Percentiles rank a stretch among this genome's conserved stretches.
Conservation (phyloP, 2,113 vertebrate genomes). For the Chaetura pelagica region DNA sequence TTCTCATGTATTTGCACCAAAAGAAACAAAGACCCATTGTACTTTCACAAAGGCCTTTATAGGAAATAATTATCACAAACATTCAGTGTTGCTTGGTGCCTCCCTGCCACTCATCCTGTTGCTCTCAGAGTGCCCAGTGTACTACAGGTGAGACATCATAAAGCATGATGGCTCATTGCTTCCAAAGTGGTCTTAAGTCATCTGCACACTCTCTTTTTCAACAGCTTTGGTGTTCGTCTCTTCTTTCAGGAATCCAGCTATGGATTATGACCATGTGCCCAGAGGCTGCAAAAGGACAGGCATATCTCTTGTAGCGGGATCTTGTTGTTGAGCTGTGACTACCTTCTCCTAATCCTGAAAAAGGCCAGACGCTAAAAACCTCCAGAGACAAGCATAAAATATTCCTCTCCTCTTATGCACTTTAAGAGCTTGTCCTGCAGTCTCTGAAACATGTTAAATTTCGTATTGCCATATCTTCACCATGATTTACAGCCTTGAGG, state of each 20-base stretch:
- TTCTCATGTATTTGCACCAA: not conserved
- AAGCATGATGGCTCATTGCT: not conserved
- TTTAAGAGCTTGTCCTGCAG: not conserved
- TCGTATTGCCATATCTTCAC: not conserved
- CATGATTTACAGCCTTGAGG: too few relatives aligned
- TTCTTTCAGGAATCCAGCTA: not conserved
- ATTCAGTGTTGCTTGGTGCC: not conserved
- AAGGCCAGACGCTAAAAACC: not conserved
- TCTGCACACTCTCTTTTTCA: not conserved
- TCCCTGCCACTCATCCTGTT: not conserved
- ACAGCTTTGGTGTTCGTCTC: not conserved
- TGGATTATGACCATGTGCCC: not conserved
- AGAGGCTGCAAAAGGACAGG: not conserved
- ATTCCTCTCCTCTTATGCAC: not conserved
- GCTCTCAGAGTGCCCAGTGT: not conserved
- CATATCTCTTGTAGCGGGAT: not conserved
- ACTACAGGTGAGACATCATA: not conserved
- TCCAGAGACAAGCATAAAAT: not conserved
- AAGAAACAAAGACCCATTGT: not conserved
- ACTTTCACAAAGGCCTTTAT: not conserved
- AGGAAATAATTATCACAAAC: not conserved
- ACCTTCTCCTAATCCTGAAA: not conserved
- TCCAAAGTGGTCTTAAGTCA: rapidly evolving
- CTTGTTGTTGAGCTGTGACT: not conserved
- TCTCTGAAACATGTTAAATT: not conserved